Evolutionary conservation across 2,888 invertebrate genomes (phyloP).

Genomic region (Clunio marinus): DNA sequence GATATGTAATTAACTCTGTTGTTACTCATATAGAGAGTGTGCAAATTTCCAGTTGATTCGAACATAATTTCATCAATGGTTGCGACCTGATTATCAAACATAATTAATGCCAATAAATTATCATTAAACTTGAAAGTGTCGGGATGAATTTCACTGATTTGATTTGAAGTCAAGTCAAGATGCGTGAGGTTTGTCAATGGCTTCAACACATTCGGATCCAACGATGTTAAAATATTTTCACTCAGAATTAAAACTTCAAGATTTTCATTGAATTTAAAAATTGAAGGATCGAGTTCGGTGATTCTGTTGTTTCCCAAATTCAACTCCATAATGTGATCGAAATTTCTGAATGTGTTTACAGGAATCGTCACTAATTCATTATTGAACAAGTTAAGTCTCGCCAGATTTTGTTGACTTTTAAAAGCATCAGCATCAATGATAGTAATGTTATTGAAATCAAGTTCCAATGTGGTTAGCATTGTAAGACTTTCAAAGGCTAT

Average conservation of each 20-base stretch:
- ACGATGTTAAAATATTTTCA: neutral
- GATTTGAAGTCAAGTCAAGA: neutral
- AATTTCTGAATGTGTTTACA: neutral
- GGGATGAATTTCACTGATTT: neutral
- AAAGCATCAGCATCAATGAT: neutral
- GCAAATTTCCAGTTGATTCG: neutral
- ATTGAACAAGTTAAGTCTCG: neutral
- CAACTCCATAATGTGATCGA: neutral
- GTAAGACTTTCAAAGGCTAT: neutral
- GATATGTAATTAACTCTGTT: neutral
- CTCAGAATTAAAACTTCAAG: neutral
- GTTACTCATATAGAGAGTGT: neutral
- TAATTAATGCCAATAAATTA: neutral
- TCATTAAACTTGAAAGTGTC: neutral
- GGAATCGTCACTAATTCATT: neutral
- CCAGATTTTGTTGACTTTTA: neutral
- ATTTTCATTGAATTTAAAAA: neutral
- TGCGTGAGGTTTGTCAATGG: neutral
- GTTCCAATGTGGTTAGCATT: neutral
- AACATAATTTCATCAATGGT: neutral
- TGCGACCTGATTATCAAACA: neutral
- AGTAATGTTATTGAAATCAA: neutral
- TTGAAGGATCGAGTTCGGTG: neutral
- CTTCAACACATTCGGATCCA: neutral
- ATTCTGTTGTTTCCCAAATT: neutral